phyloP scores from a whole-genome alignment of 2,113 vertebrate genomes.

The Cynopterus brachyotis region DNA sequence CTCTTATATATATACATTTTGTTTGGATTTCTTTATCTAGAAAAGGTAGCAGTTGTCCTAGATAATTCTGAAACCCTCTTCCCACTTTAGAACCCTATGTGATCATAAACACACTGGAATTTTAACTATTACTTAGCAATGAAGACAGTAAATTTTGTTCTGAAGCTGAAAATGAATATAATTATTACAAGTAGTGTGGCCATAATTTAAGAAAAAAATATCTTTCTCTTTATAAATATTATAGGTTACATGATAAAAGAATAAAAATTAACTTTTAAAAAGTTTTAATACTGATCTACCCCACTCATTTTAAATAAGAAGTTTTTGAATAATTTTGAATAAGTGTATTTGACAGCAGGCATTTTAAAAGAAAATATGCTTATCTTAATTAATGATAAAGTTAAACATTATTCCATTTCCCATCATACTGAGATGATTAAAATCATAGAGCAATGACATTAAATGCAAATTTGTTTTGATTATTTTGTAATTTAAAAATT shows the following conservation, averaged over 20 bases:
- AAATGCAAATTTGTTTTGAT: neutral
- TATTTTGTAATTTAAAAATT: conserved; percentile 1
- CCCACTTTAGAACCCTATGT: neutral
- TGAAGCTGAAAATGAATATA: neutral
- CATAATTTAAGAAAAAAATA: neutral
- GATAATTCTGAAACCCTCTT: neutral
- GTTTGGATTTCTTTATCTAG: neutral
- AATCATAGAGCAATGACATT: neutral
- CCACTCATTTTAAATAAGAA: neutral
- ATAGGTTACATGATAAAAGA: neutral
- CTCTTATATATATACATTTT: neutral
- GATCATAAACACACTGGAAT: neutral
- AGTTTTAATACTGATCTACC: neutral
- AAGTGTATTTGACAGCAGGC: neutral
- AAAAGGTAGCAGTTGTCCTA: neutral
- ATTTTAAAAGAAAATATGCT: neutral
- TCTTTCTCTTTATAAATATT: neutral
- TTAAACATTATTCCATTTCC: neutral
- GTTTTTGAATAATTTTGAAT: conserved; percentile 6
- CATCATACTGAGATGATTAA: neutral
- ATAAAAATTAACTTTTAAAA: neutral
- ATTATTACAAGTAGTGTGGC: neutral
- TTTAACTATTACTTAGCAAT: neutral
- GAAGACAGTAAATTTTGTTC: neutral
- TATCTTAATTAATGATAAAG: neutral